Evolutionary conservation across 2,888 invertebrate species (phyloP), one percentile per base, ranked within the genome.

Genomic region (Sinodicranocentrus sp.): DNA sequence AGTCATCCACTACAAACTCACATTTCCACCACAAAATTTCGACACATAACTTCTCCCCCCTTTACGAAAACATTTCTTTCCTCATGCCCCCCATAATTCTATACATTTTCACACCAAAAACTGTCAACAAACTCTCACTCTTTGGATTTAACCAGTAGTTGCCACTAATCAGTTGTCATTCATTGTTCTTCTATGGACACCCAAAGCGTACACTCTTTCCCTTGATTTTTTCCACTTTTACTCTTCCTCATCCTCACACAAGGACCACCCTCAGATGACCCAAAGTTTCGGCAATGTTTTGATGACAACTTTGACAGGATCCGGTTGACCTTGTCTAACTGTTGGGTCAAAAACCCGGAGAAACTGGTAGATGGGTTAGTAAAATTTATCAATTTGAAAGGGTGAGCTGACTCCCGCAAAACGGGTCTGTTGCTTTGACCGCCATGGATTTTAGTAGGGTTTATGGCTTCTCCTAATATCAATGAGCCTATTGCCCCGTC

Each of bases 361-460:
- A 72, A 78, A 83, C 65, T 77, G 71, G 61, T 83, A 48, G 54
- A 57, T 54, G 52, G 84, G 75, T 43, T 79, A 33, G 70, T 43
- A 44, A 67, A 79, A 70, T 70, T 79, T 75, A 17, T 3, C 25
- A 43, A 75, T 84, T 84, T 84, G 75, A 84, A 84, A 84, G 57
- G 75, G 75, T 68, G 43, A 70, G 63, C 70, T 70, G 33, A 43
- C 84, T 84, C 78, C 84, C 84, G 84, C 84, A 79, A 79, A 79
- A 79, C 78, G 28, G 70, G 75, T 75, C 79, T 84, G 78, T 79
- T 79, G 84, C 84, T 84, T 79, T 84, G 84, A 84, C 79, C 84
- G 84, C 84, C 84, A 84, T 84, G 84, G 84, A 84, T 84, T 84
- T 84, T 84, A 84, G 73, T 72, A 79, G 78, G 72, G 79, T 79